Evolutionary conservation across 2,888 invertebrate species (phyloP).

Genomic region (Nymphalis c-album): DNA sequence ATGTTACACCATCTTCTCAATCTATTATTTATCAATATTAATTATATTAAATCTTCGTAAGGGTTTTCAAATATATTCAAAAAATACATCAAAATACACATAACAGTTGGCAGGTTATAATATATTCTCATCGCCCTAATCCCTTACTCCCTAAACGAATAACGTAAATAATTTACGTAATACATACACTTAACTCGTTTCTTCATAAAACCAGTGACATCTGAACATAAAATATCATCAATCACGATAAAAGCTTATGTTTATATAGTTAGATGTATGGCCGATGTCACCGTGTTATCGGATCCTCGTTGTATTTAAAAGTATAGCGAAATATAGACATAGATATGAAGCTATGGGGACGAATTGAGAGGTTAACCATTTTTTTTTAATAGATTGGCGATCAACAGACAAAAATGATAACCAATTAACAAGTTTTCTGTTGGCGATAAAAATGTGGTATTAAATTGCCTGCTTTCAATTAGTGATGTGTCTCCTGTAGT

Average conservation of each 20-base stretch:
- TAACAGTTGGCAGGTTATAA: background rate
- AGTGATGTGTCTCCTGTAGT: too few species aligned
- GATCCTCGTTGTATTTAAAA: slow-evolving; percentile 72
- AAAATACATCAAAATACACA: background rate
- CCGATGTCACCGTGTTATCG: slow-evolving; percentile 50
- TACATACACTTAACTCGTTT: slow-evolving; percentile 18
- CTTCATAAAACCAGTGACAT: slow-evolving; percentile 25
- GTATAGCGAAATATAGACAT: slow-evolving; percentile 62
- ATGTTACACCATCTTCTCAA: too few species aligned
- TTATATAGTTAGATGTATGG: slow-evolving; percentile 39
- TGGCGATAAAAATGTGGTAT: too few species aligned
- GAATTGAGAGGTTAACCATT: slow-evolving; percentile 42
- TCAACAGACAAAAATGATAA: too few species aligned
- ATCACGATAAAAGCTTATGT: slow-evolving; percentile 42
- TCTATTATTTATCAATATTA: too few species aligned
- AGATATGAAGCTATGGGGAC: slow-evolving; percentile 46
- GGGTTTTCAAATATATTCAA: too few species aligned
- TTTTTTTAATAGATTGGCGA: too few species aligned
- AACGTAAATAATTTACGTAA: slow-evolving; percentile 4
- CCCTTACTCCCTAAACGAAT: slow-evolving; percentile 6
- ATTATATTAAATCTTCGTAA: too few species aligned
- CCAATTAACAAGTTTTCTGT: too few species aligned
- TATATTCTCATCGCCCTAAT: background rate
- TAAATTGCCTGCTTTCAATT: too few species aligned
- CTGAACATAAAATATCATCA: slow-evolving; percentile 36